Evolutionary conservation across 2,888 invertebrate species (phyloP).

Genomic region (Cerastoderma edule): DNA sequence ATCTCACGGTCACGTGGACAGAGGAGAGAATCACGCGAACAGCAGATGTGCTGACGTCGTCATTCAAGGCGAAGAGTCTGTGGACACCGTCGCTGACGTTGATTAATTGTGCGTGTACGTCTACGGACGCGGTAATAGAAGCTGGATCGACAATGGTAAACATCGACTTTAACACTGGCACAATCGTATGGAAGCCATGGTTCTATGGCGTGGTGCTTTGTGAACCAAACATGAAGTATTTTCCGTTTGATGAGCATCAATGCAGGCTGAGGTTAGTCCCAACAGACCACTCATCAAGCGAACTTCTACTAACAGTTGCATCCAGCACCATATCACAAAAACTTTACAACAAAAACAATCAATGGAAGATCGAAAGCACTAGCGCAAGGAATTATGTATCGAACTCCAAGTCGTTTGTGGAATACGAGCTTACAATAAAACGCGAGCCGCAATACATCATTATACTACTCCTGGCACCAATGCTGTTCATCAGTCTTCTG

Average conservation of each 20-base stretch:
- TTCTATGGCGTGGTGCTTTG: conserved; percentile 27
- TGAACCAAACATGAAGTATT: conserved; percentile 29
- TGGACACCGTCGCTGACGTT: conserved; percentile 34
- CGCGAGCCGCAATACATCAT: conserved; percentile 21
- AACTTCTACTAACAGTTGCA: conserved; percentile 23
- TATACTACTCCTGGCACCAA: conserved; percentile 14
- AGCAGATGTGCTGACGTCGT: conserved; percentile 25
- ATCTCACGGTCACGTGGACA: conserved; percentile 34
- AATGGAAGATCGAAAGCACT: conserved; percentile 31
- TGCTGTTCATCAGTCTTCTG: conserved; percentile 21
- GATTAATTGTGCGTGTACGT: conserved; percentile 23
- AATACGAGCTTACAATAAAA: conserved; percentile 28
- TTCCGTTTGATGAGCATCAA: conserved; percentile 35
- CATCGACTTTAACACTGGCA: conserved; percentile 25
- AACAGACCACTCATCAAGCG: conserved; percentile 20
- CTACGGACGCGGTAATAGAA: conserved; percentile 1
- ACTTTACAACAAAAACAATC: conserved; percentile 8
- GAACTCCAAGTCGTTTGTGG: conserved; percentile 18
- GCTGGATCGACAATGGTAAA: conserved; percentile 23
- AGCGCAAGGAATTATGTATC: conserved; percentile 5
- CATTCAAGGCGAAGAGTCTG: conserved; percentile 17
- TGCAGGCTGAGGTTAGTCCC: conserved; percentile 24
- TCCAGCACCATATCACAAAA: background rate
- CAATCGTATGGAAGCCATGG: conserved; percentile 32
- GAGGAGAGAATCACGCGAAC: conserved; percentile 27